phyloP scores from a whole-genome alignment of 1,140 invertebrate genomes.

The Marisa cornuarietis region DNA sequence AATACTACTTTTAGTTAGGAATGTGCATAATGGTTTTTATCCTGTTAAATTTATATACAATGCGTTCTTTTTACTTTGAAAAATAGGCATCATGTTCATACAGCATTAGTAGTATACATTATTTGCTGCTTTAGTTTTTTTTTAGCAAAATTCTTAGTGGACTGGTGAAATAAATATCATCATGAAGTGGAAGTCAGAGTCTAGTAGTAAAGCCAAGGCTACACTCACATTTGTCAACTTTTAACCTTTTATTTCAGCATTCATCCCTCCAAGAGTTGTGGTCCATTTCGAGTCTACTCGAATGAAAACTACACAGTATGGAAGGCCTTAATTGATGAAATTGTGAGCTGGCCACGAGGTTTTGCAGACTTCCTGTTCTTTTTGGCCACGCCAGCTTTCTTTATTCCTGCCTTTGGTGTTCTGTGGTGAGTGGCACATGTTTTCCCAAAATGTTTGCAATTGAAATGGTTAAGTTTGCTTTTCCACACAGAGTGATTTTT shows the following conservation, averaged over 20 bases:
- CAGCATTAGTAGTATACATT: background rate
- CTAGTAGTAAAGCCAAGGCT: no score
- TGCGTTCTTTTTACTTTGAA: no score
- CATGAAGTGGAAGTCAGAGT: no score
- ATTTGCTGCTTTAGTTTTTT: no score
- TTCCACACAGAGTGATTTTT: background rate
- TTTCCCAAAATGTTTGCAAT: background rate
- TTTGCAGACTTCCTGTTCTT: constrained; percentile 39
- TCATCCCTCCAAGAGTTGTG: constrained; percentile 82
- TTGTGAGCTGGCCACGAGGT: constrained; percentile 63
- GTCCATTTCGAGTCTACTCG: constrained; percentile 77
- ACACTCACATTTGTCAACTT: background rate
- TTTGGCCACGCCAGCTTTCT: constrained; percentile 49
- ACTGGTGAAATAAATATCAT: no score
- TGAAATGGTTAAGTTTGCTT: background rate
- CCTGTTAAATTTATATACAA: no score
- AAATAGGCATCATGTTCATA: no score
- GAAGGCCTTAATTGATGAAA: constrained; percentile 72
- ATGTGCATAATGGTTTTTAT: background rate
- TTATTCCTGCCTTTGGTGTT: constrained; percentile 55
- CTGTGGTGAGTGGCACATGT: constrained; percentile 49
- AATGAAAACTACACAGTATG: constrained; percentile 75
- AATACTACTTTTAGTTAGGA: no score
- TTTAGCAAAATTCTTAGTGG: no score
- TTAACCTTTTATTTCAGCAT: constrained; percentile 64